phyloP scores from a whole-genome alignment of 2,888 invertebrate species.

The Heliconius cydno region DNA sequence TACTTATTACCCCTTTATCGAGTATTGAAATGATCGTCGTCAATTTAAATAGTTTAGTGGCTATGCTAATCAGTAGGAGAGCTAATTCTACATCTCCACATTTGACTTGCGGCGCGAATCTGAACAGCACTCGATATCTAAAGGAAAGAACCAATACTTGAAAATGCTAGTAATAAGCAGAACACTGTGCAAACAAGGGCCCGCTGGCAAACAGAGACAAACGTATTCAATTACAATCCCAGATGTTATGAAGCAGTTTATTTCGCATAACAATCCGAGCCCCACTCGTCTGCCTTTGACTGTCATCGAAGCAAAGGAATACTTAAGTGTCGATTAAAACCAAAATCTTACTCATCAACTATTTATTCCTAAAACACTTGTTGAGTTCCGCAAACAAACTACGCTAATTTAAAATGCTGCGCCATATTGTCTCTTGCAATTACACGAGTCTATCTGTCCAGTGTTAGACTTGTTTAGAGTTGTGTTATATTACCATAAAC shows the following conservation, averaged over 20 bases:
- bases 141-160: slow-evolving; percentile 43
- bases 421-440: not conserved
- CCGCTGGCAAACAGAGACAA: slow-evolving; percentile 47
- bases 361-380: slow-evolving; percentile 20
- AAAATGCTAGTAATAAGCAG: slow-evolving; percentile 48
- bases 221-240: slow-evolving; percentile 47
- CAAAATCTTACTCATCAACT: slow-evolving; percentile 39
- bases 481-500: not conserved
- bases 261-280: slow-evolving; percentile 40
- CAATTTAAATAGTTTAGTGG: slow-evolving; percentile 30
- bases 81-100: slow-evolving; percentile 43
- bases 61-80: slow-evolving; percentile 40
- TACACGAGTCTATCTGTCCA: not conserved
- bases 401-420: not conserved
- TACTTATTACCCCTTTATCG: slow-evolving; percentile 22
- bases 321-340: slow-evolving; percentile 40
- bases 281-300: slow-evolving; percentile 39
- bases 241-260: slow-evolving; percentile 46
- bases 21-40: slow-evolving; percentile 12
- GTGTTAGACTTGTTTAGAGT: not conserved
- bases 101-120: slow-evolving; percentile 34
- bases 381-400: not conserved
- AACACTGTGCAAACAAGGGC: slow-evolving; percentile 47
- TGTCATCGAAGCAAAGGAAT: slow-evolving; percentile 39
- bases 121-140: slow-evolving; percentile 37